A percentile compares a stretch with the other conserved stretches of the same genome.
phyloP scores from a whole-genome alignment of 2,888 invertebrate species.

The Drosophila neotestacea region DNA sequence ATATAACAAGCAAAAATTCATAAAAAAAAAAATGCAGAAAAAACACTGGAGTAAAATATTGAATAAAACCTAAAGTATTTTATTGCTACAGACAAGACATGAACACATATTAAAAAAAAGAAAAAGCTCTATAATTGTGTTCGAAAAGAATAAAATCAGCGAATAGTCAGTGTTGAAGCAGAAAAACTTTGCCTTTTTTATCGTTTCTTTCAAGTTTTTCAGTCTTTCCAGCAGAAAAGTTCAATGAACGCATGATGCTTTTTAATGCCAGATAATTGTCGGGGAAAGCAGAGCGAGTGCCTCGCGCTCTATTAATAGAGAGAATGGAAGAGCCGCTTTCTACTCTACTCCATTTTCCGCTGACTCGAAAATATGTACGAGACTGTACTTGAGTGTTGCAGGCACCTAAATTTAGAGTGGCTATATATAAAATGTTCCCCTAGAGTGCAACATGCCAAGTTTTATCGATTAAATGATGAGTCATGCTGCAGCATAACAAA shows the following conservation, averaged over 20 bases:
- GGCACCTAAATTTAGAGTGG: conserved; percentile 38
- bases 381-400: conserved; percentile 59
- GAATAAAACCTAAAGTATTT: conserved; percentile 61
- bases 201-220: background rate
- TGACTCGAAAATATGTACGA: conserved; percentile 2
- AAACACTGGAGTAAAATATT: conserved; percentile 33
- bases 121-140: conserved; percentile 53
- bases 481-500: conserved; percentile 58
- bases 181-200: conserved; percentile 20
- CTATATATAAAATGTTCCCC: background rate
- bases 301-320: conserved; percentile 52
- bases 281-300: conserved; percentile 55
- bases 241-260: conserved; percentile 53
- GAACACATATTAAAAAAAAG: conserved; percentile 22
- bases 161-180: conserved; percentile 60
- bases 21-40: conserved; percentile 3
- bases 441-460: conserved; percentile 3
- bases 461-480: conserved; percentile 57
- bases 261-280: conserved; percentile 8
- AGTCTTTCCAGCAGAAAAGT: conserved; percentile 45
- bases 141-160: conserved; percentile 67
- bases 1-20: conserved; percentile 46
- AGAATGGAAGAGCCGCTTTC: conserved; percentile 46
- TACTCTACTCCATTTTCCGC: conserved; percentile 36
- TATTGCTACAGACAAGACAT: conserved; percentile 45